Evolutionary conservation across 2,113 vertebrate species (phyloP).

Genomic region (pig (Sus scrofa)): DNA sequence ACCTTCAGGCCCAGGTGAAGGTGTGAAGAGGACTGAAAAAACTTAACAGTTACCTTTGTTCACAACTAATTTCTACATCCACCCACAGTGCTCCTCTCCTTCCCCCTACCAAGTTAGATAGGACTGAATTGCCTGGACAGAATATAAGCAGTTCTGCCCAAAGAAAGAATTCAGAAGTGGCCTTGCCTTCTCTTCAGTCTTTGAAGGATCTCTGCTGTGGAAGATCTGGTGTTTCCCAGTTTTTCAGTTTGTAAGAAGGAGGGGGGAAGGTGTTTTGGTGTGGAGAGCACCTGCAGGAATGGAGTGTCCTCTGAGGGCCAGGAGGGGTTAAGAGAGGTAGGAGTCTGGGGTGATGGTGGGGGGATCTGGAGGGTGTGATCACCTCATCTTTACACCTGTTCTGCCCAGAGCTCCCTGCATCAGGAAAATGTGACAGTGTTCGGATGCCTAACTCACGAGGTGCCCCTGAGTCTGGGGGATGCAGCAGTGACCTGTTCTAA

Average conservation of each 20-base stretch:
- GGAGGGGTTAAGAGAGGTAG: background rate
- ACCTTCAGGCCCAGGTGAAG: background rate
- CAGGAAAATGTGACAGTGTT: constrained; percentile 96
- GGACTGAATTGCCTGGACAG: background rate
- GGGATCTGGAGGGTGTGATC: background rate
- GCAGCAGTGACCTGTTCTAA: constrained; percentile 93
- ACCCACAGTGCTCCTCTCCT: background rate
- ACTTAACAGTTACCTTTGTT: background rate
- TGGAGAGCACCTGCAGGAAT: background rate
- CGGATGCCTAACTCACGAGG: constrained; percentile 96
- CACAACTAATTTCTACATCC: background rate
- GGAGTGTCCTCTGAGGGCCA: background rate
- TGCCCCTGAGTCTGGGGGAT: constrained; percentile 92
- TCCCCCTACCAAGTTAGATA: background rate
- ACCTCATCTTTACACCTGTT: constrained; percentile 48
- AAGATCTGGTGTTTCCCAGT: background rate
- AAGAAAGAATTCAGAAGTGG: background rate
- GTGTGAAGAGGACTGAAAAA: background rate
- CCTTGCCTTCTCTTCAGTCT: background rate
- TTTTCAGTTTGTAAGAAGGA: background rate
- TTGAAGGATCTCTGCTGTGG: background rate
- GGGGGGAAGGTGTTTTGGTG: background rate
- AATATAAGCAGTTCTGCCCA: background rate
- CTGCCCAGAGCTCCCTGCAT: constrained; percentile 90
- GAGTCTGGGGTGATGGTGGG: background rate